A percentile compares a stretch with the other conserved stretches of the same genome.
Evolutionary conservation across 2,797 vertebrate species (phyloP).

Genomic region (Cossypha dichroa): DNA sequence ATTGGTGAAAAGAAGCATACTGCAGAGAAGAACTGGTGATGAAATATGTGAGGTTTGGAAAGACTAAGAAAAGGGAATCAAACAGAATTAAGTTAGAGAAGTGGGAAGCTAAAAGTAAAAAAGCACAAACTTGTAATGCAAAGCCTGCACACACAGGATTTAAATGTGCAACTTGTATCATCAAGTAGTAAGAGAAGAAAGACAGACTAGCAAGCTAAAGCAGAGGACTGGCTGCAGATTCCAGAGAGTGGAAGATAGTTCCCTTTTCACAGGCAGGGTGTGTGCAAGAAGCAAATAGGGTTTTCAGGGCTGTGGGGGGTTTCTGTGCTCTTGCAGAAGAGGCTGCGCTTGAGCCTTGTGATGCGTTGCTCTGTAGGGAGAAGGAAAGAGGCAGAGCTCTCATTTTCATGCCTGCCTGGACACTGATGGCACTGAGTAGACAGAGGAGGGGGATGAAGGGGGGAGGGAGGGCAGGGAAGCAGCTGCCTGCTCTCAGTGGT

Average conservation of each 20-base stretch:
- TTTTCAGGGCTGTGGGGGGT: rapidly evolving
- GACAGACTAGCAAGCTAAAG: not conserved
- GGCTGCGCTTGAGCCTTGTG: not conserved
- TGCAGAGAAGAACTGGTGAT: not conserved
- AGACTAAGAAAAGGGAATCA: not conserved
- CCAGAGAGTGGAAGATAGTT: not conserved
- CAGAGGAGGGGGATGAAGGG: not conserved
- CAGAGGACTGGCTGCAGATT: not conserved
- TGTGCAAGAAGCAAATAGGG: not conserved
- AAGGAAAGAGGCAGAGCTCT: not conserved
- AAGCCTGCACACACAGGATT: not conserved
- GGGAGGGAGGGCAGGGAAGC: not conserved
- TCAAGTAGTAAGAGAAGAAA: not conserved
- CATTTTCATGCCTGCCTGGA: not conserved
- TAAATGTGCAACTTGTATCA: not conserved
- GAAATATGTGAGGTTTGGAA: not conserved
- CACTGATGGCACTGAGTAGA: not conserved
- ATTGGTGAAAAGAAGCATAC: not conserved
- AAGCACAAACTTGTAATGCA: not conserved
- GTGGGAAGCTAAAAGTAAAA: not conserved
- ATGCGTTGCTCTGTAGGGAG: not conserved
- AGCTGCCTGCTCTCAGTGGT: not conserved
- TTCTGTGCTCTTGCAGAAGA: not conserved
- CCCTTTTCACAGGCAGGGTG: not conserved
- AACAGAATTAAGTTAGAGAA: not conserved